Percentiles rank a stretch among this genome's conserved stretches.
phyloP scores from a whole-genome alignment of 2,888 invertebrate species.

The Ethmia dodecea region DNA sequence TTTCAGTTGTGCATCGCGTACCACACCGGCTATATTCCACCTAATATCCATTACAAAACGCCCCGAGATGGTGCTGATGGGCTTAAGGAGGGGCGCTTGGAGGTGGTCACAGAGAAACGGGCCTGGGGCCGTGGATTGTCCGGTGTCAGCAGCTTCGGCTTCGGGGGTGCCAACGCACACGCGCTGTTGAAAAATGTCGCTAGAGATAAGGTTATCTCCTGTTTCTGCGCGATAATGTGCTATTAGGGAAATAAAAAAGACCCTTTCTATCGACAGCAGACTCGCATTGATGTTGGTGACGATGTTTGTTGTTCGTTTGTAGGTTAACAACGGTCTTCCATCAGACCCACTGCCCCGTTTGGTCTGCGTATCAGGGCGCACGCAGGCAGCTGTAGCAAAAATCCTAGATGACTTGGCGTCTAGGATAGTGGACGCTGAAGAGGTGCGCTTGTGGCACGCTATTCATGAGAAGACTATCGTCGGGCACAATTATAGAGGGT shows the following conservation, averaged over 20 bases:
- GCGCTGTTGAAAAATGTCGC: slow-evolving; percentile 8
- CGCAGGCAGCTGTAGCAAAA: slow-evolving; percentile 83
- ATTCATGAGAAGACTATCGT: slow-evolving; percentile 75
- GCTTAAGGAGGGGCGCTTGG: slow-evolving; percentile 8
- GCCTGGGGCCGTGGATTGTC: slow-evolving; percentile 9
- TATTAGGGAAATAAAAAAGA: too few relatives aligned
- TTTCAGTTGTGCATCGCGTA: slow-evolving; percentile 14
- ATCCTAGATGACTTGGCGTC: slow-evolving; percentile 81
- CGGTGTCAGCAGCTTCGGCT: slow-evolving; percentile 11
- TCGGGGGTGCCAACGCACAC: slow-evolving; percentile 16
- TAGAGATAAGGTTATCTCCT: slow-evolving; percentile 13
- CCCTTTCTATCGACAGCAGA: too few relatives aligned
- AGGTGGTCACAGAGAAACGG: slow-evolving; percentile 12
- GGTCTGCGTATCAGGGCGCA: slow-evolving; percentile 86
- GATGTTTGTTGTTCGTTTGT: too few relatives aligned
- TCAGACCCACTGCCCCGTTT: slow-evolving; percentile 84
- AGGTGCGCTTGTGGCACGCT: slow-evolving; percentile 77
- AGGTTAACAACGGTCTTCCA: slow-evolving; percentile 79
- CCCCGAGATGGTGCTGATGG: slow-evolving; percentile 4
- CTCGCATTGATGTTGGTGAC: too few relatives aligned
- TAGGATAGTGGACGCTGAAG: slow-evolving; percentile 79
- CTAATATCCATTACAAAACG: slow-evolving; percentile 8
- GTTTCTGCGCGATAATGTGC: too few relatives aligned
- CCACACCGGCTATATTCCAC: slow-evolving; percentile 13
- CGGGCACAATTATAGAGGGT: slow-evolving; percentile 88